Evolutionary conservation across 2,113 vertebrate species (phyloP).

Genomic region (Mesoclemmys tuberculata): DNA sequence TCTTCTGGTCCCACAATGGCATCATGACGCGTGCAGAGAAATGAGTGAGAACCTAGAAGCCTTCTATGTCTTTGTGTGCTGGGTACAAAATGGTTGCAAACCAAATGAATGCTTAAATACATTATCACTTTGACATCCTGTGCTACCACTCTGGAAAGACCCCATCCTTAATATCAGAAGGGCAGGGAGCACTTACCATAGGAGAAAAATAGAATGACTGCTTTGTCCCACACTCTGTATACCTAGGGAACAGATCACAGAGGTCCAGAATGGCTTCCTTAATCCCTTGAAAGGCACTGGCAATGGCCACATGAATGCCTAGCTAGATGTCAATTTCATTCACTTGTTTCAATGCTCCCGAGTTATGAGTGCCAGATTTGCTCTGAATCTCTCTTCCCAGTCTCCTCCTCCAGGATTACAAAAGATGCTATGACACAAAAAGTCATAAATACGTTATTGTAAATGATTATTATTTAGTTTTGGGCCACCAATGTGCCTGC

Average conservation of each 20-base stretch:
- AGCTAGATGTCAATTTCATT: slow-evolving; percentile 52
- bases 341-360: slow-evolving; percentile 20
- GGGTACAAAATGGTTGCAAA: slow-evolving; percentile 70
- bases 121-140: slow-evolving; percentile 55
- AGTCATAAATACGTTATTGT: slow-evolving; percentile 30
- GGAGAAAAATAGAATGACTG: slow-evolving; percentile 65
- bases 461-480: slow-evolving; percentile 54
- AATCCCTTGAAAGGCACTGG: slow-evolving; percentile 44
- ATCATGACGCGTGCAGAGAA: slow-evolving; percentile 73
- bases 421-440: slow-evolving; percentile 45
- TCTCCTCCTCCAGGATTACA: slow-evolving; percentile 57
- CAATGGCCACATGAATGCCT: slow-evolving; percentile 58
- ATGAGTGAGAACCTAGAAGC: slow-evolving; percentile 59
- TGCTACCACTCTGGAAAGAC: slow-evolving; percentile 64
- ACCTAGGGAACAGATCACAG: slow-evolving; percentile 63
- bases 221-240: slow-evolving; percentile 58
- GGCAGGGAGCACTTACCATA: slow-evolving; percentile 68
- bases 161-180: slow-evolving; percentile 70
- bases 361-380: slow-evolving; percentile 20
- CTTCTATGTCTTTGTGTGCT: slow-evolving; percentile 72
- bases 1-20: slow-evolving; percentile 75
- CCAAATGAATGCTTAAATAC: slow-evolving; percentile 68
- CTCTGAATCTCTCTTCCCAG: slow-evolving; percentile 48
- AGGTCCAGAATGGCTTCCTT: slow-evolving; percentile 47
- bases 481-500: slow-evolving; percentile 7